A percentile compares a stretch with the other conserved stretches of the same genome.
Conservation (phyloP, 92 coral and sea anemone genomes). For the Montipora capitata region DNA sequence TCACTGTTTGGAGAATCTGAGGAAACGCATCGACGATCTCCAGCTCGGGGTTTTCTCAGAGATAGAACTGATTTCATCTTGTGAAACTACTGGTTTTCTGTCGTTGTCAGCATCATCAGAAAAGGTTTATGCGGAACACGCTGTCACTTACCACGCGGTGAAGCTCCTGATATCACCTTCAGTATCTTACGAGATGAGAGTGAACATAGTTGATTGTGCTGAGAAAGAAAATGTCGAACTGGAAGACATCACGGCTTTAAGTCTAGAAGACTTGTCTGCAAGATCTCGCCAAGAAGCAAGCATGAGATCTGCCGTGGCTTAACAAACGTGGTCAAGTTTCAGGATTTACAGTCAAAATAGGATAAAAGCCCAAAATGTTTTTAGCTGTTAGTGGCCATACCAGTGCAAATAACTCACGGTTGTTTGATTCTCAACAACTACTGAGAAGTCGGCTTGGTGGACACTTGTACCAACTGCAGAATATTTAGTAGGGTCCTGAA, state of each 20-base stretch:
- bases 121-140: neutral
- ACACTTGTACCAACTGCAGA: neutral
- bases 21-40: neutral
- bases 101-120: neutral
- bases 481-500: neutral
- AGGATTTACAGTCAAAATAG: neutral
- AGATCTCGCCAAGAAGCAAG: neutral
- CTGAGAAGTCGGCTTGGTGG: neutral
- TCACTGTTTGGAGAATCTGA: neutral
- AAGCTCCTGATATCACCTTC: constrained; percentile 4
- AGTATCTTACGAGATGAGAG: constrained; percentile 1
- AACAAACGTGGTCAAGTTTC: neutral
- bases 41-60: neutral
- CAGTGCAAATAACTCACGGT: neutral
- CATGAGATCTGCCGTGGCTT: neutral
- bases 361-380: neutral
- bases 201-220: neutral
- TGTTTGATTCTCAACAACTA: neutral
- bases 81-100: neutral
- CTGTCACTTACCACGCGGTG: neutral
- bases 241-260: neutral
- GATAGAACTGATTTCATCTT: neutral
- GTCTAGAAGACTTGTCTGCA: neutral
- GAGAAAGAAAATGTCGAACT: neutral
- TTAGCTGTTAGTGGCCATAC: neutral